Conservation (phyloP, 2,888 invertebrate genomes). For the Sturmia bella region DNA sequence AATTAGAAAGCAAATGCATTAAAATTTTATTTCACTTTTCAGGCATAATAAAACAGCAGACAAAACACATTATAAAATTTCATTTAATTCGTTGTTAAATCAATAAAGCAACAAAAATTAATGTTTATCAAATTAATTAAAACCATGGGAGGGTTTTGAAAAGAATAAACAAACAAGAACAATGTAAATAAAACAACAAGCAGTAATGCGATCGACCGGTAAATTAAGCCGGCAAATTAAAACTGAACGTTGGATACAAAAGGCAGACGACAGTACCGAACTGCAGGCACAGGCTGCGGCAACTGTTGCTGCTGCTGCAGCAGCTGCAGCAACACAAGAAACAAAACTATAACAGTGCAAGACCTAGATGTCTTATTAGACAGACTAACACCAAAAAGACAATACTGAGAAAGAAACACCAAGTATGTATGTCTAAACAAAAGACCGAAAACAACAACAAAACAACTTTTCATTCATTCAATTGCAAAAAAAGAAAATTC, state of each 20-base stretch:
- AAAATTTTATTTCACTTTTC: conserved; percentile 11
- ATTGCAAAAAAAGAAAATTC: not conserved
- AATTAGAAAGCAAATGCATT: conserved; percentile 25
- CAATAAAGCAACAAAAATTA: conserved; percentile 45
- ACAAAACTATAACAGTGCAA: conserved; percentile 47
- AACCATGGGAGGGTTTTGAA: conserved; percentile 3
- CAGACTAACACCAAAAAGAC: conserved; percentile 31
- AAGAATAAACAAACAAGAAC: conserved; percentile 29
- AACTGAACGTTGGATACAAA: conserved; percentile 61
- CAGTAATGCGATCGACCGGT: conserved; percentile 62
- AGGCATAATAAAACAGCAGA: conserved; percentile 6
- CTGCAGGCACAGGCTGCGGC: conserved; percentile 22
- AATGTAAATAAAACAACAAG: conserved; percentile 30
- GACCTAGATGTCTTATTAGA: conserved; percentile 59
- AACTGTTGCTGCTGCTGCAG: conserved; percentile 42
- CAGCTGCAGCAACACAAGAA: conserved; percentile 46
- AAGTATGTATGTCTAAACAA: conserved; percentile 33
- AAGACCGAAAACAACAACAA: conserved; percentile 4
- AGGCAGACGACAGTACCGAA: conserved; percentile 27
- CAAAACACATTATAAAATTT: conserved; percentile 41
- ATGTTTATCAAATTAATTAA: conserved; percentile 33
- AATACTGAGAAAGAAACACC: conserved; percentile 42
- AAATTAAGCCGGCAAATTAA: conserved; percentile 65
- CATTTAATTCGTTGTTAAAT: conserved; percentile 26
- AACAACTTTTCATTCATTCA: conserved; percentile 24